Base-by-base conservation (phyloP, 2,888 invertebrate genomes). In the Calliphora vomitoria region DNA sequence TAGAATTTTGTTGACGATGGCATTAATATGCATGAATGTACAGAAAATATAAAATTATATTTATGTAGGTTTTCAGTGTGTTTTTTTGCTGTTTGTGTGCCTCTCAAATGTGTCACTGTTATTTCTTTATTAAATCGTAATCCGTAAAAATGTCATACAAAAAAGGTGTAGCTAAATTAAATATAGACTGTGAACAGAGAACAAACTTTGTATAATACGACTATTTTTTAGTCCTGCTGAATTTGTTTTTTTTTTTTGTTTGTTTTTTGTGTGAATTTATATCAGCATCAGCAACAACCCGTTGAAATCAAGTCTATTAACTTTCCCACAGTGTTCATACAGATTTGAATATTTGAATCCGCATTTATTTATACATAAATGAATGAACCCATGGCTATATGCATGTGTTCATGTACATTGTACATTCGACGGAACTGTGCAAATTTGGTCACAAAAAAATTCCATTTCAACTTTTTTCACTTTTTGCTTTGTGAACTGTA, bases 271-370 rank as follows among this genome's bases (percentile, higher is more conserved):
- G 8, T 5, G 35, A 69, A 69, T 60, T 35, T 4, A 20, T 53
- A 71, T 8, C 50, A 60, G 25, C 53, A 15, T 15, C 10, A 47
- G n/a, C 41, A 66, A 35, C 66, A 64, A 69, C 18, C 25, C 68
- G 35, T 79, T 69, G 60, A 79, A 78, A 80, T 71, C 58, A 69
- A 71, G 58, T 80, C 47, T 60, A 71, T 71, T 80, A 62, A 60
- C 69, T 60, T 69, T 31, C 25, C 58, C 11, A 38, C 62, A 62
- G 15, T 38, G 44, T 71, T 50, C 41, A 15, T 25, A 35, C 68
- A 35, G 68, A 79, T 79, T 44, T 79, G n/a, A 50, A 71, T 31
- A 35, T 71, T 71, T 71, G 31, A 47, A 69, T 44, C 44, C 58
- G 55, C 6, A 44, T 69, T 79, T 53, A 62, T 80, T 71, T 41